Evolutionary conservation across 2,888 invertebrate genomes (phyloP), one percentile per base, ranked within the genome.

Genomic region (Archips xylosteana): DNA sequence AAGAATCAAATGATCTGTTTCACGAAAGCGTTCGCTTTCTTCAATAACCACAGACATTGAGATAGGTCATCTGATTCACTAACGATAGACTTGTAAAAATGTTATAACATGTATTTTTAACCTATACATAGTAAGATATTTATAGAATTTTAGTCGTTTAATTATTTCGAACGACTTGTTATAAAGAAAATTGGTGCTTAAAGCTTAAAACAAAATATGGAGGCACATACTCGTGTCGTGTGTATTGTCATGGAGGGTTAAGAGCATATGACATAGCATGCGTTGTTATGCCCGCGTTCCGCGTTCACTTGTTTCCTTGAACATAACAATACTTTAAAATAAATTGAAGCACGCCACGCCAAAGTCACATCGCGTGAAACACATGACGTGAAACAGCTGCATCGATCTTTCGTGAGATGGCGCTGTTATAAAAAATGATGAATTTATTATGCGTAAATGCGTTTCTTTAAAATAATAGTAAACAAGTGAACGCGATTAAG

Each of bases 131-230:
- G 91, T 94, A 94, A 94, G 94, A 94, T 94, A 94, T 94, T 94
- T 94, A 94, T 94, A 94, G 92, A 93, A 92, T 87, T 94, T 92
- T 92, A 91, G 94, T 94, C 94, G 94, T 94, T 94, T 94, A 94
- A 92, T 92, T 94, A 94, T 94, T 94, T 94, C 92, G 92, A 94
- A 94, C 94, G 94, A 94, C 94, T 94, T 93, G 94, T 94, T 94
- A 94, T 93, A 93, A 94, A 92, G 90, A 94, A 94, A 94, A 92
- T 94, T 94, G 94, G 94, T 94, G 94, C 94, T 94, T 94, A 92
- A 92, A 92, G 94, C 94, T 94, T 94, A 94, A 90, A 92, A 88
- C 85, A 90, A 89, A 91, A 89, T 90, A 91, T 88, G 89, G 83
- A 79, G 92, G 87, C 88, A 87, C 87, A 83, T 63, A 66, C 74